These are phyloP conservation scores for Stichodactyla helianthus DNA, from an alignment of 64 coral and sea anemone genomes.

Conservation along the genomic window DNA sequence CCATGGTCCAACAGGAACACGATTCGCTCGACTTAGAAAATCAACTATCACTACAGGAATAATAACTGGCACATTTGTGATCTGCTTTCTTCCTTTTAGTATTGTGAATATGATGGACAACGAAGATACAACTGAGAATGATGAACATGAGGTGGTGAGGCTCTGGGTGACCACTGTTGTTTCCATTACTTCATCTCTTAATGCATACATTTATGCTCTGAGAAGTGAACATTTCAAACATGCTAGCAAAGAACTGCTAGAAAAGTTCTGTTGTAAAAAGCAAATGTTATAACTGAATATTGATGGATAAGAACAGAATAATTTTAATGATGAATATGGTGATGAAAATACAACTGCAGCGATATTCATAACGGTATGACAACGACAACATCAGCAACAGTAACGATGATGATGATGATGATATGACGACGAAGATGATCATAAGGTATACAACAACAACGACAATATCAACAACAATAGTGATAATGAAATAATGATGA, in stretches of 20 bases:
- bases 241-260: neutral
- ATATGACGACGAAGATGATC: too few relatives aligned
- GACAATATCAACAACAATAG: too few relatives aligned
- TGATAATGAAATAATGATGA: too few relatives aligned
- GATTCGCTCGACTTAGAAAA: neutral
- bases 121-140: neutral
- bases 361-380: too few relatives aligned
- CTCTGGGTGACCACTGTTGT: neutral
- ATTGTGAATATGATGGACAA: neutral
- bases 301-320: too few relatives aligned
- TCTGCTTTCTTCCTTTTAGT: slow-evolving; percentile 22
- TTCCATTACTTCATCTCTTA: neutral
- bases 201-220: slow-evolving; percentile 7
- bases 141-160: neutral
- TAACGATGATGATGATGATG: too few relatives aligned
- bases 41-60: slow-evolving; percentile 8
- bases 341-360: too few relatives aligned
- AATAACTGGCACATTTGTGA: slow-evolving; percentile 3
- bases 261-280: neutral
- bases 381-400: too few relatives aligned
- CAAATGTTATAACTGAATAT: neutral
- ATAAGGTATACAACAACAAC: too few relatives aligned
- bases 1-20: neutral
- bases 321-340: neutral
- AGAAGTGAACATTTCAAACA: slow-evolving; percentile 15